These are phyloP conservation scores for Hydriomena furcata DNA, from an alignment of 2,888 invertebrate genomes.

Conservation along the genomic window DNA sequence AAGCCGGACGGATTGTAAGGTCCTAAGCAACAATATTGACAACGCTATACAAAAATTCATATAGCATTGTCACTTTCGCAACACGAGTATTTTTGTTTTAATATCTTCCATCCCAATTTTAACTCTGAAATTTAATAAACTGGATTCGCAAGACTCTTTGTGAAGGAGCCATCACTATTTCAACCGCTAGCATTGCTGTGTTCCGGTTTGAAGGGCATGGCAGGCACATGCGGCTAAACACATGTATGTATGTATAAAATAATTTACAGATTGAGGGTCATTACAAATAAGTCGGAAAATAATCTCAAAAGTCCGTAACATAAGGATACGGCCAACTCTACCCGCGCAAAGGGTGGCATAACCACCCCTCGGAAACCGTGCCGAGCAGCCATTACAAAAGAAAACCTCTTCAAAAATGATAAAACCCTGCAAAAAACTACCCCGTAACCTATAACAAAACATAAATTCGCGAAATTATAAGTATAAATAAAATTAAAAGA, in stretches of 20 bases:
- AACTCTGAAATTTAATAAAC: too few relatives aligned
- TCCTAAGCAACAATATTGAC: too few relatives aligned
- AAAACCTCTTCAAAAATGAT: conserved; percentile 60
- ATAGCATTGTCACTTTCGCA: too few relatives aligned
- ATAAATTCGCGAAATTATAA: conserved; percentile 32
- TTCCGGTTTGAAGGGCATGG: too few relatives aligned
- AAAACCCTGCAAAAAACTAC: conserved; percentile 31
- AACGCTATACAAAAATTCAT: too few relatives aligned
- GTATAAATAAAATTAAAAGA: conserved; percentile 27
- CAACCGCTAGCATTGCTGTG: too few relatives aligned
- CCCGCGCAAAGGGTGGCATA: conserved; percentile 37
- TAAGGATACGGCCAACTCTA: conserved; percentile 11
- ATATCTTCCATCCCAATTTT: too few relatives aligned
- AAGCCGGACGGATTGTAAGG: neutral
- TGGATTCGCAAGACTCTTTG: too few relatives aligned
- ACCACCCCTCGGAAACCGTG: conserved; percentile 47
- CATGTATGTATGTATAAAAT: neutral
- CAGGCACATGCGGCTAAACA: too few relatives aligned
- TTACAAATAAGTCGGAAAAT: neutral
- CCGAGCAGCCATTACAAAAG: conserved; percentile 61
- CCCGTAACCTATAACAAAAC: conserved; percentile 33
- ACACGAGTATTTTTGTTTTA: too few relatives aligned
- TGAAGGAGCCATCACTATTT: too few relatives aligned
- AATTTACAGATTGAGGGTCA: too few relatives aligned
- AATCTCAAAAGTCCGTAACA: neutral